Conservation (phyloP, 2,888 invertebrate species). For the Dynastes hyllus region DNA sequence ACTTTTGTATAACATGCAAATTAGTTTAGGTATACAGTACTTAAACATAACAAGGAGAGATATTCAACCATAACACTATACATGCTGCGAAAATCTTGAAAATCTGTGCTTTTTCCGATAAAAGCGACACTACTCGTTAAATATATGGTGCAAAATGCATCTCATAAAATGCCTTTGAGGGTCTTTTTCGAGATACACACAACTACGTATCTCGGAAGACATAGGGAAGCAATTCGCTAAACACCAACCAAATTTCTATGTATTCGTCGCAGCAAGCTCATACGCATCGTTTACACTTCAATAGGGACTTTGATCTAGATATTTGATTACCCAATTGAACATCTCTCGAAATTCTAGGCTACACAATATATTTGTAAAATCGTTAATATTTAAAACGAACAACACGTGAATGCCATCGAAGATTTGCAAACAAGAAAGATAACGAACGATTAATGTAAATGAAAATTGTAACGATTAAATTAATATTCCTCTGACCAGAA, state of each 20-base stretch:
- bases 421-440: not conserved
- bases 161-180: too few relatives aligned
- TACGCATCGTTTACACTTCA: too few relatives aligned
- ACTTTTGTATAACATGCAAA: slow-evolving; percentile 5
- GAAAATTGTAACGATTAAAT: not conserved
- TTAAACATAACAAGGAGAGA: not conserved
- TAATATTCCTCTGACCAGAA: not conserved
- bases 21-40: not conserved
- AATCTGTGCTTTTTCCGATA: too few relatives aligned
- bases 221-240: too few relatives aligned
- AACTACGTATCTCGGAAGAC: too few relatives aligned
- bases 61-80: not conserved
- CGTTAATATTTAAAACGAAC: not conserved
- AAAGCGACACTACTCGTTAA: too few relatives aligned
- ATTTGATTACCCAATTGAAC: not conserved
- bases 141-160: too few relatives aligned
- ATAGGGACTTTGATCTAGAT: too few relatives aligned
- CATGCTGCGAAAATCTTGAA: too few relatives aligned
- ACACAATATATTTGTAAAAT: slow-evolving; percentile 1
- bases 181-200: too few relatives aligned
- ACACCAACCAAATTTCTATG: too few relatives aligned
- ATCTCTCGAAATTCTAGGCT: slow-evolving; percentile 4
- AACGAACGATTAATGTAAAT: not conserved
- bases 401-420: not conserved
- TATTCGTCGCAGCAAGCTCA: too few relatives aligned